Percentiles rank a stretch among this genome's conserved stretches.
Conservation (phyloP, 2,113 vertebrate genomes). For the Psephotus haematonotus region DNA sequence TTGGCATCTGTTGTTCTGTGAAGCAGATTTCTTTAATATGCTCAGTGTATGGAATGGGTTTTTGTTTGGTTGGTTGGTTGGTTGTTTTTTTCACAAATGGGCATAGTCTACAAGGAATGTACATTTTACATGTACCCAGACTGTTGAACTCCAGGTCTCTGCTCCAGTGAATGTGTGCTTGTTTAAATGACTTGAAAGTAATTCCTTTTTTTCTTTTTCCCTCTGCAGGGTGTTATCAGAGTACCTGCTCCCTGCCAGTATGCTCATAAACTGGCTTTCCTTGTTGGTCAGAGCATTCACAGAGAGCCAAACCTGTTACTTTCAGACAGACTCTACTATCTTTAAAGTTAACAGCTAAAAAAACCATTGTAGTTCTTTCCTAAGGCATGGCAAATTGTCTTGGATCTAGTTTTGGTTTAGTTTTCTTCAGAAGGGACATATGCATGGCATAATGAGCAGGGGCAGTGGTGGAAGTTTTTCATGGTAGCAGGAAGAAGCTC, state of each 20-base stretch:
- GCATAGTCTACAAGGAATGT: not conserved
- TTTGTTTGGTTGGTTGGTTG: too few species aligned
- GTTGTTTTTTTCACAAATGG: not conserved
- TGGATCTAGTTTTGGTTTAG: not conserved
- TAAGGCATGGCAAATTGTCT: not conserved
- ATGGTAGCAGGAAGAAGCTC: not conserved
- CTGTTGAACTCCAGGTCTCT: not conserved
- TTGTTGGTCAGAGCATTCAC: slow-evolving; percentile 94
- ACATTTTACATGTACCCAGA: too few species aligned
- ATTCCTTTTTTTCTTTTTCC: not conserved
- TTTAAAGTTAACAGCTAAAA: slow-evolving; percentile 65
- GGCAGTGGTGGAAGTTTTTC: not conserved
- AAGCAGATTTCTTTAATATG: not conserved
- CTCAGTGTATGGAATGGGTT: not conserved
- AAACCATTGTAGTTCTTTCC: not conserved
- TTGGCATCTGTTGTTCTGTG: not conserved
- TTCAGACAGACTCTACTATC: slow-evolving; percentile 88
- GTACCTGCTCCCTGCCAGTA: slow-evolving; percentile 97
- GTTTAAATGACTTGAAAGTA: not conserved
- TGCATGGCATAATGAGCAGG: not conserved
- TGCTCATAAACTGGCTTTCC: slow-evolving; percentile 94
- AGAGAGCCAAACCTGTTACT: slow-evolving; percentile 80
- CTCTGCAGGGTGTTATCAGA: slow-evolving; percentile 84
- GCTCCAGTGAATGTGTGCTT: not conserved
- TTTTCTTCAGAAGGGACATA: rapidly evolving